Evolutionary conservation across 2,888 invertebrate species (phyloP), one percentile per base, ranked within the genome.

Genomic region (Megamerina dolium): DNA sequence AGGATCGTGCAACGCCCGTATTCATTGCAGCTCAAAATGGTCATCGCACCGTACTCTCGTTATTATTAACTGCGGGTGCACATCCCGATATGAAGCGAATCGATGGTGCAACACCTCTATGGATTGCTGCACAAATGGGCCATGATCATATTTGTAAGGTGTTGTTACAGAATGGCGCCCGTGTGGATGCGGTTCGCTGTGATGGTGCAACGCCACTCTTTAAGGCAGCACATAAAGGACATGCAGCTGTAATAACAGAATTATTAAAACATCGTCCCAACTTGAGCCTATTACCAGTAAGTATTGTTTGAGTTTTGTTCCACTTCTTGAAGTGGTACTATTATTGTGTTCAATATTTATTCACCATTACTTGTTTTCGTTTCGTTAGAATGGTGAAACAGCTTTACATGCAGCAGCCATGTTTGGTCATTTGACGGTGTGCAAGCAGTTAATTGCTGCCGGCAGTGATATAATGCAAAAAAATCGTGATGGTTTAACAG

Each of bases 71-170:
- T 5, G 80, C 79, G 36, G 89, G 88, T 27, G 90, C 90, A 1
- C 73, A 76, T 43, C 77, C 82, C 32, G 87, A 91, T 67, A 74
- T 78, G 1, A 79, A 82, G 53, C 81, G 93, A 60, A 80, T 81
- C 4, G 93, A 93, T 75, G 83, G 86, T 49, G 88, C 90, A 63
- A 87, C 89, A 35, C 85, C 94, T 48, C 78, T 95, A 53, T 95
- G 93, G 93, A 94, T 95, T 60, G 87, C 92, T 29, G 82, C 91
- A 52, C 95, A 95, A 79, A 92, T 93, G 88, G 94, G 93, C 0
- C 91, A 92, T 74, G 81, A 84, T 65, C 81, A 81, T 63, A 84
- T 86, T 35, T 91, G 85, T 44, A 76, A 83, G 51, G 78, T 82
- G 60, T 75, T 95, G 57, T 75, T 93, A 51, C 81, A 81, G 60